Conservation (phyloP, 2,888 invertebrate genomes). For the Ennomos fuscantarius region DNA sequence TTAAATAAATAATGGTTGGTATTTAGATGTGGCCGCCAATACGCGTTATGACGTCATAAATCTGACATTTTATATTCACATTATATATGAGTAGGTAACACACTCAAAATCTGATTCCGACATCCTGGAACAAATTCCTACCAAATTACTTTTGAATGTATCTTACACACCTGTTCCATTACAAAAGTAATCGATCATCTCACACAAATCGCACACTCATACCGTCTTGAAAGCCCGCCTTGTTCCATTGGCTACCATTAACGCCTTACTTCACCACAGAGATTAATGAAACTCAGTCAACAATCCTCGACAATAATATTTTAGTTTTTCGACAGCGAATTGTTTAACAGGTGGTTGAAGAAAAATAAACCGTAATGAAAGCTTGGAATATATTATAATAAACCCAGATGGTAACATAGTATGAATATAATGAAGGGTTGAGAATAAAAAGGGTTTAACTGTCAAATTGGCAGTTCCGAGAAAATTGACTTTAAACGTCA, state of each 20-base stretch:
- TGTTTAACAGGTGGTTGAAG: slow-evolving; percentile 12
- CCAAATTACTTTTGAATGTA: slow-evolving; percentile 1
- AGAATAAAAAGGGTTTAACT: no score
- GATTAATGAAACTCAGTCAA: slow-evolving; percentile 18
- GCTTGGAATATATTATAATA: neutral
- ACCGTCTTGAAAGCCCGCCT: slow-evolving; percentile 3
- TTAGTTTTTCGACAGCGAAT: slow-evolving; percentile 9
- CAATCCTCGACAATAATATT: slow-evolving; percentile 16
- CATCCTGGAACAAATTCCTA: neutral
- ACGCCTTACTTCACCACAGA: slow-evolving; percentile 7
- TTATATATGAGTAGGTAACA: no score
- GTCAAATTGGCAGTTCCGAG: no score
- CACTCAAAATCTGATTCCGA: neutral
- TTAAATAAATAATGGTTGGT: no score
- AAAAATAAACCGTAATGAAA: slow-evolving; percentile 15
- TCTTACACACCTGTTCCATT: slow-evolving; percentile 15
- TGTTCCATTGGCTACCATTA: slow-evolving; percentile 7
- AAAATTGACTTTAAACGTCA: no score
- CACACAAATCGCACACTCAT: neutral
- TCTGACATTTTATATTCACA: neutral
- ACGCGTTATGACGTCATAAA: no score
- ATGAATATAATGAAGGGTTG: no score
- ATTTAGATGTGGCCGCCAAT: no score
- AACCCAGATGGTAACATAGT: no score
- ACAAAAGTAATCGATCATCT: slow-evolving; percentile 14